Evolutionary conservation across 2,113 vertebrate species (phyloP).

Genomic region (Peromyscus leucopus): DNA sequence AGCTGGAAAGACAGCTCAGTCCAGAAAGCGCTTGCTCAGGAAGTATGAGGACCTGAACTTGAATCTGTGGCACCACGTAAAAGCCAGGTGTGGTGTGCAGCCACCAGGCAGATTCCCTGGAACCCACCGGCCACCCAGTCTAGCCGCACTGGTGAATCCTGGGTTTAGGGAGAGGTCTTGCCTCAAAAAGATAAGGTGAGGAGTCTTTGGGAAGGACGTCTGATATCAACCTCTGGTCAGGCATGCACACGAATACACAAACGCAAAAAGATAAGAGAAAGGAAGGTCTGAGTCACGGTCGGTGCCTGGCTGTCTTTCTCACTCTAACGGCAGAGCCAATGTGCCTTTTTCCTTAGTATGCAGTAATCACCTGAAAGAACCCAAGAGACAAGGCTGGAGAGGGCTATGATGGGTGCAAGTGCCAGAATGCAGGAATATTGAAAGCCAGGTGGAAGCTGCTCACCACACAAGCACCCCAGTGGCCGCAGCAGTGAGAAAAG

Average conservation of each 20-base stretch:
- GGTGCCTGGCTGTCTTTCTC: rapidly evolving
- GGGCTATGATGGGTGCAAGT: no score
- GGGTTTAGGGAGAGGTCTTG: neutral
- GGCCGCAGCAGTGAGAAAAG: neutral
- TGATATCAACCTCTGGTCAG: neutral
- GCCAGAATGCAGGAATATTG: neutral
- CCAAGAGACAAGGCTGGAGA: neutral
- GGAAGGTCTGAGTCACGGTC: neutral
- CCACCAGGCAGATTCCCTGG: neutral
- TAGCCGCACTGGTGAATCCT: neutral
- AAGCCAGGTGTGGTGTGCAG: neutral
- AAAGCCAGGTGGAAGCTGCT: neutral
- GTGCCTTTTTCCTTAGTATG: neutral
- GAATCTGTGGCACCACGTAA: neutral
- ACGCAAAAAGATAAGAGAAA: neutral
- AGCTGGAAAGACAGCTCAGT: neutral
- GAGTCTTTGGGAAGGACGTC: neutral
- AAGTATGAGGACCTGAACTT: no score
- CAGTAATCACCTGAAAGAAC: neutral
- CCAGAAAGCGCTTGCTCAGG: neutral
- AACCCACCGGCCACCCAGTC: neutral
- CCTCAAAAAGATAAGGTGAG: no score
- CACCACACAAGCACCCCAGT: neutral
- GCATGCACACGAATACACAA: neutral
- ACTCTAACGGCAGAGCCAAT: neutral